These are phyloP conservation scores for Drosophila melanica DNA, from an alignment of 1,140 invertebrate genomes.

Conservation along the genomic window DNA sequence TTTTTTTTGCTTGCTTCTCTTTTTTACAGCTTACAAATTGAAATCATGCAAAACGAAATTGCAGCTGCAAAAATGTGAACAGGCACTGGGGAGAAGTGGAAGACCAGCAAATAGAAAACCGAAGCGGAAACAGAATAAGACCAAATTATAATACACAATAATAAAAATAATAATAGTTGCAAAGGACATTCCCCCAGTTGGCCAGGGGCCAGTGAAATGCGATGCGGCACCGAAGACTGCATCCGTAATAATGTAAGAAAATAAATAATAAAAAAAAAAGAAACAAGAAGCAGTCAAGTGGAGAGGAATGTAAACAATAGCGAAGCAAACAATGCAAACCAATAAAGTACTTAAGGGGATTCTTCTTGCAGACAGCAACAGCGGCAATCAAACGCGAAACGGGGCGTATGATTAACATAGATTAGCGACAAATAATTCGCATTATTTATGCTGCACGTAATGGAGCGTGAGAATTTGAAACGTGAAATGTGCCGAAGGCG, in stretches of 20 bases:
- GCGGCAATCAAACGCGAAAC: constrained; percentile 67
- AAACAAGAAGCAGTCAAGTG: constrained; percentile 48
- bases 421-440: constrained; percentile 29
- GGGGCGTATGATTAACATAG: constrained; percentile 67
- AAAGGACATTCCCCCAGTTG: constrained; percentile 21
- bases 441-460: constrained; percentile 11
- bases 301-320: constrained; percentile 29
- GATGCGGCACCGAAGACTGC: constrained; percentile 17
- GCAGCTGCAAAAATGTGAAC: constrained; percentile 46
- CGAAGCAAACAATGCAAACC: constrained; percentile 73
- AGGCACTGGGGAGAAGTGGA: constrained; percentile 1
- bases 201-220: constrained; percentile 25
- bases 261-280: constrained; percentile 24
- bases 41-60: constrained; percentile 47
- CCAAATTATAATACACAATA: constrained; percentile 30
- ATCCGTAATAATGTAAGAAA: constrained; percentile 28
- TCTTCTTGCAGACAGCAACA: constrained; percentile 40
- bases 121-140: constrained; percentile 20
- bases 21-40: constrained; percentile 65
- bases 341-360: constrained; percentile 78
- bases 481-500: constrained; percentile 49
- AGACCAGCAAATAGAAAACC: constrained; percentile 9
- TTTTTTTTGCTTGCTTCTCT: constrained; percentile 21
- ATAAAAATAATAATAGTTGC: constrained; percentile 27
- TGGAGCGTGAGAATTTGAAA: constrained; percentile 48